Evolutionary conservation across 2,888 invertebrate species (phyloP), one percentile per base, ranked within the genome.

Genomic region (Mallateleia sp.): DNA sequence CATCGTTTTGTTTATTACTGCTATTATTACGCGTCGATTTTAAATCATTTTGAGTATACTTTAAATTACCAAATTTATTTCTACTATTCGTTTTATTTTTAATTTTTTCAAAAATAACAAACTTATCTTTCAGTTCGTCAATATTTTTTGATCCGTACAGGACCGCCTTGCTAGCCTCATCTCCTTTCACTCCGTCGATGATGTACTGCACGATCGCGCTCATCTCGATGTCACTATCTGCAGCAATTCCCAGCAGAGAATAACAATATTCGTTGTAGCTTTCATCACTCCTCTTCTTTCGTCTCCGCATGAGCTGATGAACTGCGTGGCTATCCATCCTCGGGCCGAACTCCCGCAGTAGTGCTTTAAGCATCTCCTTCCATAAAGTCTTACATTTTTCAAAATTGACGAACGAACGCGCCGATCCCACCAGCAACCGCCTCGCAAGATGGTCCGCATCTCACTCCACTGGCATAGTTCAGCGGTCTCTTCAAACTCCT

Each of bases 161-260:
- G 15, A 87, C 64, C 3, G 34, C 22, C 32, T 88, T 85, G 32
- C 81, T 79, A 0, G n/a, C 42, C 9, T 81, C 82, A 15, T 77
- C 74, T 42, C 84, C 82, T 28, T 84, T 52, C 4, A 88, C 32
- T 6, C 85, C 87, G 25, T 87, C 81, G 8, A 87, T 83, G n/a
- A 89, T 83, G 22, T 88, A 87, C 18, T 69, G 54, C 6, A 88
- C 85, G 0, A 85, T 38, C 0, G 80, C 54, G 7, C 50, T n/a
- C 7, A 62, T 60, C 14, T 89, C 85, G 38, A 88, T 64, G 15
- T 85, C 25, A 9, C 64, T 81, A 20, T 84, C 71, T 1, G 79
- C n/a, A 0, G 64, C 87, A 9, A 88, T 75, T 11, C 79, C 82
- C n/a, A 83, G 4, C 88, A 88, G 83, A n/a, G 34, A 42, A 28